Percentiles rank a stretch among this genome's conserved stretches.
These are phyloP conservation scores for Pangasius macronema DNA, from an alignment of 2,797 vertebrate species.

Conservation along the genomic window DNA sequence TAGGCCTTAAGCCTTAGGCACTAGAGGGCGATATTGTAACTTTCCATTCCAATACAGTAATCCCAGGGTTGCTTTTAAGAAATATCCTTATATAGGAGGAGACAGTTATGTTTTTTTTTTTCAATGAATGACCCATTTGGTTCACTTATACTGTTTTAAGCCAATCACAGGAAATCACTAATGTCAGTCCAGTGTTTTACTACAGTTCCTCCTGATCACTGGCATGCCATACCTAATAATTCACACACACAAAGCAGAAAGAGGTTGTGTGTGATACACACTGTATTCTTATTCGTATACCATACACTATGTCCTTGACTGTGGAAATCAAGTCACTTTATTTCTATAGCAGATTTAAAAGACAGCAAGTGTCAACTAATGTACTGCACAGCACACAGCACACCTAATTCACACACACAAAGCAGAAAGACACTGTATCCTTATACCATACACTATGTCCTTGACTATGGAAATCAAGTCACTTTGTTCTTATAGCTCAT, in stretches of 20 bases:
- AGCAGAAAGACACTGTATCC: background rate
- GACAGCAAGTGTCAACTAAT: background rate
- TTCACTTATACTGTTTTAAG: background rate
- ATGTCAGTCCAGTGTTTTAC: background rate
- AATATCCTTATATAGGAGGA: background rate
- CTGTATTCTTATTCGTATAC: background rate
- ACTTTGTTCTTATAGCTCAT: background rate
- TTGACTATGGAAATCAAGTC: background rate
- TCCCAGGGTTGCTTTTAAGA: background rate
- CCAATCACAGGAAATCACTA: background rate
- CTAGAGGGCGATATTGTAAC: background rate
- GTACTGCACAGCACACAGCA: background rate
- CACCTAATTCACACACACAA: conserved; percentile 1
- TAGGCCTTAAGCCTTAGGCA: background rate
- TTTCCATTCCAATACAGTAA: background rate
- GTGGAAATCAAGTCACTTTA: background rate
- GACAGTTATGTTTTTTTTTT: background rate
- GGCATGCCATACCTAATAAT: background rate
- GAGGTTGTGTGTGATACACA: background rate
- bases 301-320: background rate
- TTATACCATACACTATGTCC: background rate
- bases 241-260: background rate
- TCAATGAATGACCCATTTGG: background rate
- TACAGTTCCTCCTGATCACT: background rate
- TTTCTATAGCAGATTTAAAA: background rate